Evolutionary conservation across 2,888 invertebrate genomes (phyloP), one percentile per base, ranked within the genome.

Genomic region (Sisyra nigra): DNA sequence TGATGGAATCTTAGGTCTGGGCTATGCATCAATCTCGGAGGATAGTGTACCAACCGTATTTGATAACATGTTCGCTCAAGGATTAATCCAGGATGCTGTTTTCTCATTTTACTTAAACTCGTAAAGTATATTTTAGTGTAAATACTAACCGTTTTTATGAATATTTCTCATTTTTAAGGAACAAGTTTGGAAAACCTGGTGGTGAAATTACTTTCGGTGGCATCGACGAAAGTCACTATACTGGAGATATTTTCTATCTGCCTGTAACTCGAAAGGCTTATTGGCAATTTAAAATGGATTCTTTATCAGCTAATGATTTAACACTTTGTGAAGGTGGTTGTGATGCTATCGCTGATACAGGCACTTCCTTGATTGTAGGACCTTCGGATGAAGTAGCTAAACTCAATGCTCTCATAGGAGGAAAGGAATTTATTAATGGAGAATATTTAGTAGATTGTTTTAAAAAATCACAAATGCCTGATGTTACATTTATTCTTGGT

Each of bases 1-100:
- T 66, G 98, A 99, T 66, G 94, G 98, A 47, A 97, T 98, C 57
- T 74, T 98, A 43, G 97, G 97, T 48, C 77, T 97, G 76, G 94
- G 76, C 1, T 97, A 88, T 63, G 72, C 72, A 52, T 76, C 76
- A 19, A 94, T 98, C 56, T 73, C 96, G 0, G 93, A 96, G 47
- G 92, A 94, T 66, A 76, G 80, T 45, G 93, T 97, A 38, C 67
- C 71, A 39, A 93, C 97, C 1, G 87, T 92, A 41, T 93, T 97
- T 63, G 81, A 94, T 65, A 84, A 82, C 59, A 88, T 97, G 86
- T 72, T 88, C 47, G 68, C 74, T 32, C 93, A 97, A 65, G 72
- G 74, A 1, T 63, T 81, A 18, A 71, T 86, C 44, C 55, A 68
- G 0, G 58, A 71, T 51, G 81, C 91, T 0, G 63, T 94, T 37